Evolutionary conservation across 2,888 invertebrate genomes (phyloP).

Genomic region (Lithosia quadra): DNA sequence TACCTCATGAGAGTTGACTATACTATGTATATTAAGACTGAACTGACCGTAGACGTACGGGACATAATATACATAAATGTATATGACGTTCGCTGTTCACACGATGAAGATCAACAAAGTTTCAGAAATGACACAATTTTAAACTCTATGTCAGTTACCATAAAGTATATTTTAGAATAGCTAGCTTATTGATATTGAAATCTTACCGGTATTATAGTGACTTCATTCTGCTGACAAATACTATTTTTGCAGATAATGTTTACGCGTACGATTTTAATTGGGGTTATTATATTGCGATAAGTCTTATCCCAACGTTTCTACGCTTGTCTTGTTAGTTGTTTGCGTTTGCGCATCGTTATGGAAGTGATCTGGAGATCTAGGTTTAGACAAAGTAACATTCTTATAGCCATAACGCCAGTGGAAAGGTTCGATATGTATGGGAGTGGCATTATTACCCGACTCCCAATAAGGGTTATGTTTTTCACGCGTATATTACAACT

Average conservation of each 20-base stretch:
- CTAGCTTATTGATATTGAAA: not conserved
- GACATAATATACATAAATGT: not conserved
- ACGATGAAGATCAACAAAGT: slow-evolving; percentile 5
- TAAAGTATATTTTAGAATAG: not conserved
- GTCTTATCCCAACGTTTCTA: not conserved
- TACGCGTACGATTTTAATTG: not conserved
- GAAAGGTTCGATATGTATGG: too few species aligned
- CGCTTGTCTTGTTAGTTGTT: too few species aligned
- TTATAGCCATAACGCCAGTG: too few species aligned
- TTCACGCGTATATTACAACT: too few species aligned
- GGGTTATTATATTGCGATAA: not conserved
- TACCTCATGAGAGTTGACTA: not conserved
- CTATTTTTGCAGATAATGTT: slow-evolving; percentile 3
- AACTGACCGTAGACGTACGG: not conserved
- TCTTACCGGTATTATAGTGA: slow-evolving; percentile 11
- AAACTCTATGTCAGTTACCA: not conserved
- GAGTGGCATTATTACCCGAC: too few species aligned
- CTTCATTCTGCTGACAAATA: slow-evolving; percentile 13
- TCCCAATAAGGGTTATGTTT: too few species aligned
- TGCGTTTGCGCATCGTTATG: too few species aligned
- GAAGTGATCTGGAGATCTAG: too few species aligned
- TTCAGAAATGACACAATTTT: not conserved
- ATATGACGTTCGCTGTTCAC: slow-evolving; percentile 1
- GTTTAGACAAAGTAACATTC: too few species aligned
- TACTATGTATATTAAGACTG: slow-evolving; percentile 2